Evolutionary conservation across 2,797 vertebrate genomes (phyloP).

Genomic region (Spheniscus humboldti): DNA sequence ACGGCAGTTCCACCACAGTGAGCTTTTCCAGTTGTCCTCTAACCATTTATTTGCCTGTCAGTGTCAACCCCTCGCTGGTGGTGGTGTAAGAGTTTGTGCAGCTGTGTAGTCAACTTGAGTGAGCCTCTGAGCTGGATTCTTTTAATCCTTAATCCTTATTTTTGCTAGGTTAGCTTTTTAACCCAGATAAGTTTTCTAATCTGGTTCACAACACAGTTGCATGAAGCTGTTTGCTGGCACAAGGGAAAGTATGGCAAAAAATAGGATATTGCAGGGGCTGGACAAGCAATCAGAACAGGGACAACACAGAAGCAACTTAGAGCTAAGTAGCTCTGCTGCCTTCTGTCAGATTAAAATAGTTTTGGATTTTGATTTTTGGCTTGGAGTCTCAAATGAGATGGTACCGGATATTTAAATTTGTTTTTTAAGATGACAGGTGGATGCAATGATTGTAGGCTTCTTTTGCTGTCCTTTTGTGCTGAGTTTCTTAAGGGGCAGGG

Average conservation of each 20-base stretch:
- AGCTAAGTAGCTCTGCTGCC: background rate
- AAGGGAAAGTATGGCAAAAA: background rate
- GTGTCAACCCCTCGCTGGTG: background rate
- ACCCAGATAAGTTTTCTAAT: background rate
- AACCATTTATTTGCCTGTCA: background rate
- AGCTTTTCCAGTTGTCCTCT: background rate
- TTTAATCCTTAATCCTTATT: background rate
- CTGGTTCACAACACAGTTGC: background rate
- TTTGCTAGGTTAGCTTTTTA: background rate
- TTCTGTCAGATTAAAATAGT: background rate
- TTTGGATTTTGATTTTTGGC: background rate
- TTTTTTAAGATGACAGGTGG: background rate
- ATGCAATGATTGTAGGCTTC: background rate
- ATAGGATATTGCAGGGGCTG: background rate
- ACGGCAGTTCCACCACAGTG: background rate
- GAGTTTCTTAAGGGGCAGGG: background rate
- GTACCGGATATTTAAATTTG: background rate
- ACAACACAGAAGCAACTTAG: background rate
- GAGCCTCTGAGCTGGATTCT: background rate
- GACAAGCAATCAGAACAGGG: background rate
- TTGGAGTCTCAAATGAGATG: background rate
- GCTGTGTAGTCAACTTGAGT: background rate
- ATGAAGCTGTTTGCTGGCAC: background rate
- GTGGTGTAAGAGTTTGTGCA: background rate
- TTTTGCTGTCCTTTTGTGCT: background rate